Conservation (phyloP, 1,140 invertebrate genomes). For the Harpegnathos saltator region DNA sequence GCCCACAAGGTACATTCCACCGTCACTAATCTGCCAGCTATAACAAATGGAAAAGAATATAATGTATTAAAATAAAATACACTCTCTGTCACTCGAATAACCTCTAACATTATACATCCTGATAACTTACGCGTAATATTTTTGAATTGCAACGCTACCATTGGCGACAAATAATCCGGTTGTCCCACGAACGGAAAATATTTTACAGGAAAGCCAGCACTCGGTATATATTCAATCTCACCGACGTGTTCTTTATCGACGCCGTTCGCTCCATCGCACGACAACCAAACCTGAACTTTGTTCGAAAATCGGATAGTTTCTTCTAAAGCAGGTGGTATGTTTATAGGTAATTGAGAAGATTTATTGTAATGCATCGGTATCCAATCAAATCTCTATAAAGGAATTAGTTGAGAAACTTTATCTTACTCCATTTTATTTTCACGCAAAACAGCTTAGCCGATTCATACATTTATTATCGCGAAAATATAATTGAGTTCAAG, state of each 20-base stretch:
- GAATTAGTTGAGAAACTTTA: slow-evolving; percentile 29
- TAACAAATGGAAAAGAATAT: slow-evolving; percentile 21
- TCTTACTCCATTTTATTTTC: neutral
- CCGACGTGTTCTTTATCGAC: slow-evolving; percentile 92
- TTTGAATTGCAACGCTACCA: slow-evolving; percentile 93
- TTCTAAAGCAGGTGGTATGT: slow-evolving; percentile 89
- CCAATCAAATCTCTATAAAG: slow-evolving; percentile 89
- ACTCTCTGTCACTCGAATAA: neutral
- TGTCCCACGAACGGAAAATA: slow-evolving; percentile 94
- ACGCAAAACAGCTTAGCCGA: no score
- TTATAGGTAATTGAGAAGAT: slow-evolving; percentile 86
- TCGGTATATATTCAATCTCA: slow-evolving; percentile 89
- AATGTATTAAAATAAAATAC: neutral
- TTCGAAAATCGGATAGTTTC: slow-evolving; percentile 84
- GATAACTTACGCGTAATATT: slow-evolving; percentile 87
- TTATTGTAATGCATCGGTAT: slow-evolving; percentile 90
- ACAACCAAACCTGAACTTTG: slow-evolving; percentile 90
- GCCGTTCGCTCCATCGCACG: slow-evolving; percentile 91
- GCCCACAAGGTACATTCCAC: slow-evolving; percentile 80
- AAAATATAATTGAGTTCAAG: neutral
- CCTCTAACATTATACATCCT: neutral
- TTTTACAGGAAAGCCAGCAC: slow-evolving; percentile 90
- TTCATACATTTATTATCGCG: neutral
- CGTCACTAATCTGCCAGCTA: slow-evolving; percentile 75
- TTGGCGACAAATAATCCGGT: slow-evolving; percentile 91